These are phyloP conservation scores for Stramonita haemastoma DNA, from an alignment of 2,888 invertebrate genomes.

Conservation along the genomic window DNA sequence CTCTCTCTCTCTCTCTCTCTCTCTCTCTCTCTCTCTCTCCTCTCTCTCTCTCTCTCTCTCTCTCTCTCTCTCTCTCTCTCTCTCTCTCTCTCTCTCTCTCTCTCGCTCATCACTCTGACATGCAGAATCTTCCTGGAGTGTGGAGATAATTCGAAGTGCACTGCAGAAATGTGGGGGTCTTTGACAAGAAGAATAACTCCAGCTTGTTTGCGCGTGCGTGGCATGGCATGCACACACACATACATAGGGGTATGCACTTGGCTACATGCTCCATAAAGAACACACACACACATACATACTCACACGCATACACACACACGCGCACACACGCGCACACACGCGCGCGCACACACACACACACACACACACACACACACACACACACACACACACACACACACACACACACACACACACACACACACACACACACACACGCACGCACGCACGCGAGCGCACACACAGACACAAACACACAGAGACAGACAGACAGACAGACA, in stretches of 20 bases:
- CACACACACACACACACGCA: neutral
- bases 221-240: neutral
- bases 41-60: neutral
- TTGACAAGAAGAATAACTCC: too few relatives aligned
- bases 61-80: neutral
- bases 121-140: neutral
- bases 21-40: neutral
- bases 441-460: neutral
- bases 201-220: too few relatives aligned
- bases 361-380: neutral
- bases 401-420: conserved; percentile 14
- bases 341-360: neutral
- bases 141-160: too few relatives aligned
- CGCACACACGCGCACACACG: neutral
- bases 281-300: neutral
- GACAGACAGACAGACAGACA: neutral
- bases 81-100: neutral
- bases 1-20: neutral
- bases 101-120: neutral
- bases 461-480: neutral
- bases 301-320: conserved; percentile 7
- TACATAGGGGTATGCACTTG: neutral
- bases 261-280: neutral
- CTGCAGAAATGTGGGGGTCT: too few relatives aligned
- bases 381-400: conserved; percentile 1